Conservation (phyloP, 1,140 invertebrate species). For the Gryllus bimaculatus region DNA sequence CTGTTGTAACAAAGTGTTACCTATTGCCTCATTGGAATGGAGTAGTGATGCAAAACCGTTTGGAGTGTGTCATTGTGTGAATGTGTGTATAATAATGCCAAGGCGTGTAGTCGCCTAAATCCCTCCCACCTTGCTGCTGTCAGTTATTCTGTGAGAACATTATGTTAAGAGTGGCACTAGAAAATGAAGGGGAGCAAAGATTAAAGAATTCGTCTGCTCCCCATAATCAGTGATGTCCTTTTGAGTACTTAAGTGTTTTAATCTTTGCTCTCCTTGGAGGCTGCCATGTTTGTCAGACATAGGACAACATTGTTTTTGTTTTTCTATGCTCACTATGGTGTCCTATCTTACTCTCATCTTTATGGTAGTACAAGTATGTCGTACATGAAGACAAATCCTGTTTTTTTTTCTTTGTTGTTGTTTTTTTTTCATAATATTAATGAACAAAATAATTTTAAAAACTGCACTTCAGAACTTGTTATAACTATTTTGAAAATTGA, state of each 20-base stretch:
- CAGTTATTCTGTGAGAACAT: neutral
- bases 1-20: neutral
- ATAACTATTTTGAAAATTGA: constrained; percentile 6
- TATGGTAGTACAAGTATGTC: neutral
- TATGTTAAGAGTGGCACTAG: neutral
- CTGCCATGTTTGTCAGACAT: neutral
- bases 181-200: neutral
- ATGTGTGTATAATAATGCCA: neutral
- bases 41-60: neutral
- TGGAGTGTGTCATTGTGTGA: neutral
- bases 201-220: neutral
- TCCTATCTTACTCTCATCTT: neutral
- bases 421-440: constrained; percentile 2
- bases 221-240: neutral
- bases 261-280: neutral
- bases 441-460: neutral
- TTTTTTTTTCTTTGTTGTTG: neutral
- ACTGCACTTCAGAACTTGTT: constrained; percentile 4
- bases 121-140: neutral
- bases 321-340: neutral
- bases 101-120: neutral
- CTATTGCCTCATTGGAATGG: neutral
- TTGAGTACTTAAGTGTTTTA: neutral
- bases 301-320: neutral
- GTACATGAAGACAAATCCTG: neutral